phyloP scores from a whole-genome alignment of 2,113 vertebrate species.

The Ceratotherium simum region DNA sequence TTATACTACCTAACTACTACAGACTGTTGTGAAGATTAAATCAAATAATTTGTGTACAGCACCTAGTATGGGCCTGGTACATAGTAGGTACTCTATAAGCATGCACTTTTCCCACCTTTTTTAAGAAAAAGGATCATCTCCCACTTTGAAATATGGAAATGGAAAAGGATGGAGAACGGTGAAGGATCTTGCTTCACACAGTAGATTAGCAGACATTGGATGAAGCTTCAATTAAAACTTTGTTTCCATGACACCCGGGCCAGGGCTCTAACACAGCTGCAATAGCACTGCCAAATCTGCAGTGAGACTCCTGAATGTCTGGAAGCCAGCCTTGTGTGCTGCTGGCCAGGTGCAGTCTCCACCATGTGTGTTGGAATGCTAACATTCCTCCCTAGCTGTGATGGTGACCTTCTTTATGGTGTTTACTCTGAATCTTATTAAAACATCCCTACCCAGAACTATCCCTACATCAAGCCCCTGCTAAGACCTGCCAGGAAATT shows the following conservation, averaged over 20 bases:
- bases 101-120: neutral
- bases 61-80: neutral
- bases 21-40: neutral
- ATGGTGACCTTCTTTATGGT: neutral
- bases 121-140: neutral
- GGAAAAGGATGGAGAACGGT: neutral
- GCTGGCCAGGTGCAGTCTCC: neutral
- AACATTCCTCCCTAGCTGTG: neutral
- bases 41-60: neutral
- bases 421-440: conserved; percentile 33
- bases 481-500: conserved; percentile 57
- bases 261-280: neutral
- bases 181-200: neutral
- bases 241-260: neutral
- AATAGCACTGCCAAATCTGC: neutral
- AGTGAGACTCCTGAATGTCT: neutral
- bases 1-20: neutral
- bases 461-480: conserved; percentile 59
- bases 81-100: neutral
- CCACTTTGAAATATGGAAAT: neutral
- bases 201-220: neutral
- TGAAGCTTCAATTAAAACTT: neutral
- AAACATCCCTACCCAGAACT: conserved; percentile 18
- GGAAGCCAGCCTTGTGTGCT: neutral
- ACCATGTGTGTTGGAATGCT: conserved; percentile 9